Conservation (phyloP, 2,888 invertebrate genomes). For the Epirrhoe alternata region DNA sequence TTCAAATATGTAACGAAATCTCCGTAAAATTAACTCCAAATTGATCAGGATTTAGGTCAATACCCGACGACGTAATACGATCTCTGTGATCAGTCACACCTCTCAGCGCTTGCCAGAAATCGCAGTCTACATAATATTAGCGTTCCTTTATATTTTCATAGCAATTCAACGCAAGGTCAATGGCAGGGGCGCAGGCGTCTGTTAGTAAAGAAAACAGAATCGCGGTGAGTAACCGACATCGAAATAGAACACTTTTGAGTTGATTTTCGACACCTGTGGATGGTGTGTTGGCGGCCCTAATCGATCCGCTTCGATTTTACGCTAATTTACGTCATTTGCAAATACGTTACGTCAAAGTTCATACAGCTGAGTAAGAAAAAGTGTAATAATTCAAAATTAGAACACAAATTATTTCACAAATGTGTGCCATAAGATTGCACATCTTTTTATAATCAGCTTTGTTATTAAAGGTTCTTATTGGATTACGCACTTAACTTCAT, state of each 20-base stretch:
- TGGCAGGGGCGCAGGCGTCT: slow-evolving; percentile 73
- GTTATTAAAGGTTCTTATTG: neutral
- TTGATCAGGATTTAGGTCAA: slow-evolving; percentile 33
- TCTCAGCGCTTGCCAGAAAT: slow-evolving; percentile 36
- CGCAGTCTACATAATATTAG: slow-evolving; percentile 56
- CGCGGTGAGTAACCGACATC: slow-evolving; percentile 71
- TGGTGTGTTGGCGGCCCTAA: slow-evolving; percentile 54
- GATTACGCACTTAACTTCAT: slow-evolving; percentile 1
- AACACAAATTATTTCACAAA: too few species aligned
- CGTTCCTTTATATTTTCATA: slow-evolving; percentile 61
- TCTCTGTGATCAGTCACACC: slow-evolving; percentile 38
- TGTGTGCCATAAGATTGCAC: neutral
- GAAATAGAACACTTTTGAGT: slow-evolving; percentile 78
- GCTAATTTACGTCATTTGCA: slow-evolving; percentile 45
- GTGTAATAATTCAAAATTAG: neutral
- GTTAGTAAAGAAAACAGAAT: slow-evolving; percentile 74
- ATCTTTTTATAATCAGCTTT: neutral
- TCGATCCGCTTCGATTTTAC: slow-evolving; percentile 45
- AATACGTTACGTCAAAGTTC: slow-evolving; percentile 30
- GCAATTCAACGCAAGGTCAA: slow-evolving; percentile 76
- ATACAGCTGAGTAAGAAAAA: slow-evolving; percentile 7
- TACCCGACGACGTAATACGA: slow-evolving; percentile 35
- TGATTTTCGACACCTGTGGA: slow-evolving; percentile 65
- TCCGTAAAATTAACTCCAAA: slow-evolving; percentile 32
- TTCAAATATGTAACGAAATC: slow-evolving; percentile 28